Evolutionary conservation across 2,113 vertebrate species (phyloP), one percentile per base, ranked within the genome.

Genomic region (Pycnonotus jocosus): DNA sequence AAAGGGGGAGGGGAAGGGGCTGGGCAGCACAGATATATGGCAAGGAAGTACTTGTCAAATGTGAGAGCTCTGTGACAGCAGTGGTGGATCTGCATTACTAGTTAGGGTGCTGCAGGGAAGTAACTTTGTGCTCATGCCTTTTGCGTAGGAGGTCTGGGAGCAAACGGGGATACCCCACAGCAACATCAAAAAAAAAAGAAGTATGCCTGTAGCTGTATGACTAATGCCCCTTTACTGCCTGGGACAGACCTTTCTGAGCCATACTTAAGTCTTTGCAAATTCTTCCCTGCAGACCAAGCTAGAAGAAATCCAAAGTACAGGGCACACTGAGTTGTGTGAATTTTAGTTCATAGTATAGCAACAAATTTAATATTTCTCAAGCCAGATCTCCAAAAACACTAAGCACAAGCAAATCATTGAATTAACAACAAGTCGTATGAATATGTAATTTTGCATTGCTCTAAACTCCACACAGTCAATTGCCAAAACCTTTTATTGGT

Each of bases 31-130:
- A 98, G 96, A 96, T 96, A 94, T 91, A 66, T 12, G 4, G 47
- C 85, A 89, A 95, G 94, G 96, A 97, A 97, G 90, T 94, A 60
- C 88, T 72, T 97, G 50, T 94, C 77, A 95, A 95, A 93, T 68
- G 35, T 95, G 85, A 74, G 40, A 25, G 93, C 3, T 56, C 61
- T 92, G 53, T 78, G 57, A 77, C 90, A 61, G 86, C 2, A 21
- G 37, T 54, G 86, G 87, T 88, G 42, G 82, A 93, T 95, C 76
- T 96, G 93, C 93, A 79, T 72, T 72, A 86, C 92, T 82, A 28
- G 27, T 74, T 84, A 64, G 16, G 7, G 45, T 3, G 44, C 81
- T 96, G 85, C 93, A 96, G 94, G 88, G 95, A 97, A 97, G 81
- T 58, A 21, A 42, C 16, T 33, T 62, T 21, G 42, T 76, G 64